Base-by-base conservation (phyloP, 2,113 vertebrate genomes). In the Trachemys scripta region DNA sequence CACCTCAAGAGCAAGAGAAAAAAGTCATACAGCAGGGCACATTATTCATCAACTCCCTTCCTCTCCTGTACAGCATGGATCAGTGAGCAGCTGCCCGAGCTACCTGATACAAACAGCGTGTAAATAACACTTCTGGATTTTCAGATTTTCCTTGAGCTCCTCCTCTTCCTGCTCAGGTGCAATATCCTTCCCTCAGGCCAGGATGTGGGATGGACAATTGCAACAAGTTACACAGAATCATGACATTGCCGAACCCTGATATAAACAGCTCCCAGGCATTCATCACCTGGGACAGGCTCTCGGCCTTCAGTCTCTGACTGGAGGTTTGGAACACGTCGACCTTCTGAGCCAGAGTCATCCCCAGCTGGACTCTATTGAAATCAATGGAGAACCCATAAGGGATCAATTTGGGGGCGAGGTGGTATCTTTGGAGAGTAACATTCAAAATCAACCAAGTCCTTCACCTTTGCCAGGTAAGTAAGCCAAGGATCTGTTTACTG, bases 1-100 rank as follows among this genome's bases (percentile, higher is more conserved):
- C 83, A 87, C 51, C 80, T 93, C 75, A 78, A 49, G 54, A 94
- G 54, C 57, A 95, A 97, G 80, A 90, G 29, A 83, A 95, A 96
- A 82, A 96, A 82, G 78, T 89, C 51, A 87, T 80, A 87, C 53
- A 76, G 76, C 87, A 92, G 84, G 65, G 56, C 1, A 24, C 11
- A 72, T 94, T 94, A 94, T 88, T 94, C 89, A 84, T 59, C n/a
- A 80, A 49, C 84, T 90, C 94, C 95, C 95, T 96, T 94, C 89
- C 45, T 90, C 93, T 93, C 72, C 82, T 38, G 84, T 87, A 92
- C 20, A 69, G 93, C 54, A 78, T 81, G 87, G 88, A 95, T 75
- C 19, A 94, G 69, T 89, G 90, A 93, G 94, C 65, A 84, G 85
- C 93, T 80, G 49, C 82, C 62, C 62, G 89, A 95, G 79, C 96